Evolutionary conservation across 2,797 vertebrate genomes (phyloP).

Genomic region (Myripristis murdjan): DNA sequence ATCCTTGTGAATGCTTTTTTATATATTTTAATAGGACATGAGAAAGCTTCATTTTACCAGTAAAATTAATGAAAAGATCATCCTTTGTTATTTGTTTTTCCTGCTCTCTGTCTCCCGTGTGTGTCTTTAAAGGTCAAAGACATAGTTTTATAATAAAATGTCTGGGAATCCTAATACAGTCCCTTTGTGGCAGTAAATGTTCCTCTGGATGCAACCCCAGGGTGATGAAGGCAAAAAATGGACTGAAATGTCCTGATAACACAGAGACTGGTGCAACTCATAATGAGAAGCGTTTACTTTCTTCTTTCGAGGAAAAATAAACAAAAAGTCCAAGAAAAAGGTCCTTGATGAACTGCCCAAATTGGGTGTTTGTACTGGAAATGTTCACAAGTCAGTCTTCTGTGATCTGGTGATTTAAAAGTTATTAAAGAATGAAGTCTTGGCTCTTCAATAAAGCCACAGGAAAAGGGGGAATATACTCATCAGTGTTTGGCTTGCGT

Average conservation of each 20-base stretch:
- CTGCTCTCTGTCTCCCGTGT: constrained; percentile 18
- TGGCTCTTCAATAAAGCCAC: constrained; percentile 43
- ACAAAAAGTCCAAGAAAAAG: neutral
- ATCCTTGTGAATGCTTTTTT: neutral
- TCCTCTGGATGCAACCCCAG: constrained; percentile 11
- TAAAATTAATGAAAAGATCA: constrained; percentile 14
- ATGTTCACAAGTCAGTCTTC: constrained; percentile 35
- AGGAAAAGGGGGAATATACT: constrained; percentile 30
- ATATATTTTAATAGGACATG: neutral
- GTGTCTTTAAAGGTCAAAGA: constrained; percentile 44
- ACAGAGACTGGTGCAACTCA: neutral
- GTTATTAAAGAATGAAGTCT: constrained; percentile 46
- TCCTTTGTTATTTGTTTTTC: constrained; percentile 34
- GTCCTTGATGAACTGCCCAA: constrained; percentile 39
- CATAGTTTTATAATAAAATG: constrained; percentile 40
- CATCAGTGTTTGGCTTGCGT: constrained; percentile 19
- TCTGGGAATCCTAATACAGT: neutral
- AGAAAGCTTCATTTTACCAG: constrained; percentile 1
- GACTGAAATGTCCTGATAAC: constrained; percentile 8
- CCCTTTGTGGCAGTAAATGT: constrained; percentile 15
- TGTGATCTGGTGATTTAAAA: constrained; percentile 46
- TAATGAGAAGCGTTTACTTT: neutral
- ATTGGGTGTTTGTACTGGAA: constrained; percentile 45
- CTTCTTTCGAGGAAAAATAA: neutral
- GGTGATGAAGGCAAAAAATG: neutral